Conservation (phyloP, 1,140 invertebrate genomes). For the Kradibia gibbosae region DNA sequence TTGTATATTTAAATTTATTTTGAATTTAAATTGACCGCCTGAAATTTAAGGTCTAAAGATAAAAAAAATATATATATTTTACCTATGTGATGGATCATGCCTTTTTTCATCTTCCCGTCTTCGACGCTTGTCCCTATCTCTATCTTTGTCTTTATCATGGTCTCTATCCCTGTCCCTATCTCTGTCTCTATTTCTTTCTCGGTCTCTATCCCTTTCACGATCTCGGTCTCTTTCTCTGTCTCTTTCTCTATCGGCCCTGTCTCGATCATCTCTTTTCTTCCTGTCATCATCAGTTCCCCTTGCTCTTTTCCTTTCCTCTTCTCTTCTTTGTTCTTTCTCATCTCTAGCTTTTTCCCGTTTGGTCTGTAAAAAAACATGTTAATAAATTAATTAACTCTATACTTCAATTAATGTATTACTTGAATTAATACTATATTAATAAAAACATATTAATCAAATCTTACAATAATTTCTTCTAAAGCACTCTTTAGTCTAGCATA, state of each 20-base stretch:
- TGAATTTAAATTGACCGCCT: too few relatives aligned
- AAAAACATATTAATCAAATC: background rate
- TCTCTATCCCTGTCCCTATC: constrained; percentile 56
- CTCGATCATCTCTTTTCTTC: constrained; percentile 64
- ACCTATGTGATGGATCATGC: constrained; percentile 30
- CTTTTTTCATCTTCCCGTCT: constrained; percentile 69
- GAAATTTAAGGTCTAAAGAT: background rate
- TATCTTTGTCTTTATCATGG: constrained; percentile 60
- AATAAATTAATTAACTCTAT: background rate
- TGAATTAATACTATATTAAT: constrained; percentile 1
- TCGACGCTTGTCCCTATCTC: constrained; percentile 67
- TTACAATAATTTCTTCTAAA: constrained; percentile 73
- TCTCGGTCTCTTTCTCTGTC: constrained; percentile 67
- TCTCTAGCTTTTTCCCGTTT: constrained; percentile 79
- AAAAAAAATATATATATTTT: constrained; percentile 1
- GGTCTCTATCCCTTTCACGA: constrained; percentile 67
- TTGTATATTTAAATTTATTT: too few relatives aligned
- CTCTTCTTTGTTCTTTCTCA: constrained; percentile 78
- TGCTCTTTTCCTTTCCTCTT: constrained; percentile 76
- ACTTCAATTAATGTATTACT: constrained; percentile 32
- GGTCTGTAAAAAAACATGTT: constrained; percentile 58
- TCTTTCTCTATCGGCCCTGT: constrained; percentile 66
- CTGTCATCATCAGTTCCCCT: constrained; percentile 70
- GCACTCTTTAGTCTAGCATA: constrained; percentile 82
- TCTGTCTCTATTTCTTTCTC: constrained; percentile 59